These are phyloP conservation scores for Sinhomidia bicolor DNA, from an alignment of 2,888 invertebrate genomes.

Conservation along the genomic window DNA sequence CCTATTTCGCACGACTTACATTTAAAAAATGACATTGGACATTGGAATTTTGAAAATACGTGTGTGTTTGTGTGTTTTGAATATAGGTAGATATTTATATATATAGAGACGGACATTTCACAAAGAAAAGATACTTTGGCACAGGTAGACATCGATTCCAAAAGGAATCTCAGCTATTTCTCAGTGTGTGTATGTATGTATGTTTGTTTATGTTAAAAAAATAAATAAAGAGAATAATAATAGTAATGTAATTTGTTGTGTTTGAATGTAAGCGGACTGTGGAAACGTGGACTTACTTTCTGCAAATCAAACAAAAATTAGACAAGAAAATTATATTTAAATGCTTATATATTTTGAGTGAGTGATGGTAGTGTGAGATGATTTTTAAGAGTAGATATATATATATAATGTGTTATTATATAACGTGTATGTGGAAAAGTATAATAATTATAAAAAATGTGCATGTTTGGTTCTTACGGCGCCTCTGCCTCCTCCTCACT, in stretches of 20 bases:
- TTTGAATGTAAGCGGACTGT: constrained; percentile 40
- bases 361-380: not conserved
- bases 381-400: too few relatives aligned
- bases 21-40: not conserved
- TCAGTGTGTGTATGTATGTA: not conserved
- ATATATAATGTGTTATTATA: constrained; percentile 32
- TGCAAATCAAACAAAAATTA: constrained; percentile 69
- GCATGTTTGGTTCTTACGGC: constrained; percentile 66
- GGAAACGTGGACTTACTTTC: constrained; percentile 73
- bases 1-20: not conserved
- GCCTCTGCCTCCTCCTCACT: constrained; percentile 74
- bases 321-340: constrained; percentile 30
- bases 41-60: constrained; percentile 2
- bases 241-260: constrained; percentile 15
- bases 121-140: constrained; percentile 41
- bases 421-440: not conserved
- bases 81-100: constrained; percentile 9
- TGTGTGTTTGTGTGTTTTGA: constrained; percentile 30
- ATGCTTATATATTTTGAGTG: too few relatives aligned
- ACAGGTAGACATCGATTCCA: constrained; percentile 36
- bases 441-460: not conserved
- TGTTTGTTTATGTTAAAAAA: not conserved
- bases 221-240: not conserved
- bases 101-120: constrained; percentile 7
- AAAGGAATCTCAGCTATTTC: too few relatives aligned